Evolutionary conservation across 2,888 invertebrate species (phyloP).

Genomic region (Koerneria pararmatus): DNA sequence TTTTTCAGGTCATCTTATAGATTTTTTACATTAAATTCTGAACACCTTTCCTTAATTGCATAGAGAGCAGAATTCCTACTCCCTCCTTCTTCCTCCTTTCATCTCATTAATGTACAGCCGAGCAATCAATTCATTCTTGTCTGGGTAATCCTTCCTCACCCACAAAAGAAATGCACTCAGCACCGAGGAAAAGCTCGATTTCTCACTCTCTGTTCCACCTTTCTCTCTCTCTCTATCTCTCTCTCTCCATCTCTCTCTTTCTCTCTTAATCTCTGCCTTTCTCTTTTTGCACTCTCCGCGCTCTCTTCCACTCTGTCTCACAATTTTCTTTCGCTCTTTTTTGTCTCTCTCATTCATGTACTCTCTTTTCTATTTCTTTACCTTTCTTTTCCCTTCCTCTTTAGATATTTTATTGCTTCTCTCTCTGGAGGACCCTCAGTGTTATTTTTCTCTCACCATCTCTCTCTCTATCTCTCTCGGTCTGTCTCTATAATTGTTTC

Average conservation of each 20-base stretch:
- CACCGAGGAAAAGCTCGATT: neutral
- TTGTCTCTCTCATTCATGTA: neutral
- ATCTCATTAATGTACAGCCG: too few species aligned
- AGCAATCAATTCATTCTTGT: too few species aligned
- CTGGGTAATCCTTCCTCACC: neutral
- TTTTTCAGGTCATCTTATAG: too few species aligned
- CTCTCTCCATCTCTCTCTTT: neutral
- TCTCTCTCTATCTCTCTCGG: neutral
- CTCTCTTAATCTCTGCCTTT: neutral
- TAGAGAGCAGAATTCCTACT: too few species aligned
- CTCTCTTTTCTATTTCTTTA: neutral
- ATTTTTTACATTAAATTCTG: too few species aligned
- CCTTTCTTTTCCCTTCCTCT: neutral
- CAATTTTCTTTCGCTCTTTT: conserved; percentile 6
- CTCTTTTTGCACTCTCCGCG: neutral
- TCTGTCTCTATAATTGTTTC: neutral
- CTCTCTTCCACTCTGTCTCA: neutral
- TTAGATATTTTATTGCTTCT: neutral
- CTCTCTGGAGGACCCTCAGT: neutral
- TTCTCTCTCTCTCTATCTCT: neutral
- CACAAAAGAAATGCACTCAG: neutral
- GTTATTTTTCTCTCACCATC: neutral
- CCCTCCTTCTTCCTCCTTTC: too few species aligned
- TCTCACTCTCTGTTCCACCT: neutral
- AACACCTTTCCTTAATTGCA: too few species aligned